Evolutionary conservation across 2,888 invertebrate genomes (phyloP).

Genomic region (Apodemia duryi): DNA sequence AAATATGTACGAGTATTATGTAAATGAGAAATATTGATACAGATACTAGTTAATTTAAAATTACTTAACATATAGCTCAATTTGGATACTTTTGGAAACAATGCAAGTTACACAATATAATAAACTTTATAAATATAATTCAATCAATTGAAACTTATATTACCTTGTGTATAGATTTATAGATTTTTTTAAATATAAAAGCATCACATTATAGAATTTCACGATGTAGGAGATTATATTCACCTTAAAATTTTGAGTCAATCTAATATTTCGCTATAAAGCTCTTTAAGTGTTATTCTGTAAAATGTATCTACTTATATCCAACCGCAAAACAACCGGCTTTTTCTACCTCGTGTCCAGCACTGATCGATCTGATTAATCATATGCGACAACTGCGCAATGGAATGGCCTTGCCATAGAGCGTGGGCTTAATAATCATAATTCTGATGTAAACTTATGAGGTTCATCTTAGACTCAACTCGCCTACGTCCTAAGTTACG

Average conservation of each 20-base stretch:
- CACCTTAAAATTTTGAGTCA: not conserved
- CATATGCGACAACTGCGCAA: slow-evolving; percentile 73
- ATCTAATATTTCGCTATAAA: not conserved
- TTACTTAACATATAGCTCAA: slow-evolving; percentile 3
- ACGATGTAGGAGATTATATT: not conserved
- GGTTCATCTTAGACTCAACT: slow-evolving; percentile 50
- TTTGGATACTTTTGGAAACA: not conserved
- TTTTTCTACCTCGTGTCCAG: slow-evolving; percentile 61
- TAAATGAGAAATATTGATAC: slow-evolving; percentile 1
- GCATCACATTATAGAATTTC: too few relatives aligned
- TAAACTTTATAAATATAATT: too few relatives aligned
- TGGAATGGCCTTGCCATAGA: slow-evolving; percentile 56
- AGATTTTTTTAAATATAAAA: too few relatives aligned
- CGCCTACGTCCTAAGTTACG: slow-evolving; percentile 36
- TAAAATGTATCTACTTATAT: not conserved
- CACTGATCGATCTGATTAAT: slow-evolving; percentile 68
- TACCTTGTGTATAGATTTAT: too few relatives aligned
- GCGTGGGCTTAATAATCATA: slow-evolving; percentile 70
- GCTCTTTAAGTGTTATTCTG: not conserved
- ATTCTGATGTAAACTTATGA: slow-evolving; percentile 42
- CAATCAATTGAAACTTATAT: too few relatives aligned
- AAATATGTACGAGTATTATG: slow-evolving; percentile 30
- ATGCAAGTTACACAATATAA: not conserved
- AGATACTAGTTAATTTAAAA: not conserved
- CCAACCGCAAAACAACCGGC: slow-evolving; percentile 37